Evolutionary conservation across 1,140 invertebrate genomes (phyloP).

Genomic region (Diplogasteroides magnus): DNA sequence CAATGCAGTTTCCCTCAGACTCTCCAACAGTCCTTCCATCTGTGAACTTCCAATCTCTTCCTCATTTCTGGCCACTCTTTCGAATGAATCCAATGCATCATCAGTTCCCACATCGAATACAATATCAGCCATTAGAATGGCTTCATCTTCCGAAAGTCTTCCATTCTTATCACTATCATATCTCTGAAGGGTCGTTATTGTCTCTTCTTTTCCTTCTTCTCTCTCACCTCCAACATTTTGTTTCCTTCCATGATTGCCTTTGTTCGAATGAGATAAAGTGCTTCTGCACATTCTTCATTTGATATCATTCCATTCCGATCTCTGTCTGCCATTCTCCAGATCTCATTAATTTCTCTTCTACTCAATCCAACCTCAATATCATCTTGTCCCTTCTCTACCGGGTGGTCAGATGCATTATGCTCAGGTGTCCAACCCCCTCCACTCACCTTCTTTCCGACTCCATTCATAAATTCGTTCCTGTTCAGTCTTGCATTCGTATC

Average conservation of each 20-base stretch:
- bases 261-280: neutral
- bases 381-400: too few relatives aligned
- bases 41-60: neutral
- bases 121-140: neutral
- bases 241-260: neutral
- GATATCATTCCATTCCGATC: neutral
- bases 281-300: neutral
- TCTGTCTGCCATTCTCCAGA: neutral
- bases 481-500: neutral
- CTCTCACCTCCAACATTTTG: neutral
- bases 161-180: neutral
- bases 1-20: neutral
- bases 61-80: neutral
- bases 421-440: neutral
- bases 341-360: neutral
- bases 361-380: neutral
- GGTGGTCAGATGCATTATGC: too few relatives aligned
- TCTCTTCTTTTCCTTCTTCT: neutral
- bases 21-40: neutral
- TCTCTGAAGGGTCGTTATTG: neutral
- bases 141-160: neutral
- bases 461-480: neutral
- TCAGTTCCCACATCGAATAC: neutral
- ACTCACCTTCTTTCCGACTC: neutral
- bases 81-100: neutral